Base-by-base conservation (phyloP, 2,888 invertebrate genomes). In the Gortyna flavago region DNA sequence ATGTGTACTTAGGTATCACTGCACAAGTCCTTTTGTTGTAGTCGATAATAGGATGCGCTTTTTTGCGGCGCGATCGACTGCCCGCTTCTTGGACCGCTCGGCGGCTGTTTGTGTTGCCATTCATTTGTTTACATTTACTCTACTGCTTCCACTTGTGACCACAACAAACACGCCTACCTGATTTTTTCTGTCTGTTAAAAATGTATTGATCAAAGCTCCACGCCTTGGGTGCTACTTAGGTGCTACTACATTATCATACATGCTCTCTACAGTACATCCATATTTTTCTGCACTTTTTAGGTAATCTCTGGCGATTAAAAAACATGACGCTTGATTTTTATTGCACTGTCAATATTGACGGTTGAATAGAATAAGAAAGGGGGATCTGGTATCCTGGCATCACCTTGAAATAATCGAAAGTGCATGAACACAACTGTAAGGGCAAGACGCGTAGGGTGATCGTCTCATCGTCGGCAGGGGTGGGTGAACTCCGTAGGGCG, bases 1-100 rank as follows among this genome's bases (percentile, higher is more conserved):
- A 96, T 96, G 96, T 96, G 95, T 96, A 96, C 96, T 96, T 96
- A 96, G 96, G 96, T 96, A 96, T 96, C 96, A 96, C 94, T 96
- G 96, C 95, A 95, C 95, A 94, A 95, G 94, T 96, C 96, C 96
- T 96, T 96, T 96, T 96, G 96, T 96, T 96, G 96, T 95, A 96
- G 95, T 96, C 96, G 96, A 96, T 96, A 96, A 96, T 96, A 95
- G 95, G 96, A 96, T 96, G 96, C 96, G 96, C 95, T 96, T 96
- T 96, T 95, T 96, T 91, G 95, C 94, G 94, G 92, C 93, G 92
- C 94, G 93, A 95, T 94, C 95, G 95, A 93, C 91, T 92, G 92
- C 87, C 91, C 92, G 93, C 86, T 93, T 91, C 92, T 92, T 92
- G 92, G 91, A 89, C 91, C 85, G 91, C 81, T 79, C 83, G 78